phyloP scores from a whole-genome alignment of 2,113 vertebrate species.

The Brachypodius melanocephalos region DNA sequence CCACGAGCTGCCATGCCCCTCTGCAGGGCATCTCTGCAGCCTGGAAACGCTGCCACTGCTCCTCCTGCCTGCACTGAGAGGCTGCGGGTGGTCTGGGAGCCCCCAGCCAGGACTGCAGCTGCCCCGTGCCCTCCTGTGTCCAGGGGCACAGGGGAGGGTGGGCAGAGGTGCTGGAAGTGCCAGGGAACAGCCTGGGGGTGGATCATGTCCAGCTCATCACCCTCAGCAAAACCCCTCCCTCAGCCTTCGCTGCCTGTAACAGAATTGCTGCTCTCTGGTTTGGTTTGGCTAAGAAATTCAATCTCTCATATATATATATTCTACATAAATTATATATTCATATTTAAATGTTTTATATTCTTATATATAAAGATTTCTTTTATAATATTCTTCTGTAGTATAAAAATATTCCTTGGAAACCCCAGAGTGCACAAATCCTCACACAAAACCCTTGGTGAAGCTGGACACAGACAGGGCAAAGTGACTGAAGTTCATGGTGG shows the following conservation, averaged over 20 bases:
- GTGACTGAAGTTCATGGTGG: accelerated
- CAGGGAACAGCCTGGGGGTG: neutral
- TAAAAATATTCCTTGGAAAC: neutral
- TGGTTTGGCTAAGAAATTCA: neutral
- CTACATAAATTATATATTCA: neutral
- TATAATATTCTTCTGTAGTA: neutral
- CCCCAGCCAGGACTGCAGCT: neutral
- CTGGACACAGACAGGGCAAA: neutral
- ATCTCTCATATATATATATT: too few relatives aligned
- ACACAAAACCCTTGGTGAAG: neutral
- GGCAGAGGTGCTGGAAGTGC: neutral
- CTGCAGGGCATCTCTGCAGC: neutral
- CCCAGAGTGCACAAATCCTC: neutral
- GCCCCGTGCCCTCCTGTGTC: neutral
- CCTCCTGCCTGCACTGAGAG: neutral
- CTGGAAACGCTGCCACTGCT: accelerated
- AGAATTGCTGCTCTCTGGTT: neutral
- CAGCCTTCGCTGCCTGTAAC: neutral
- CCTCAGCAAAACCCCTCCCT: neutral
- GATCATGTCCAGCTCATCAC: neutral
- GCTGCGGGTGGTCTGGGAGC: accelerated
- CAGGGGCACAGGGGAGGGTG: neutral
- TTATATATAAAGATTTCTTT: neutral
- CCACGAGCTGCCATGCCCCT: accelerated
- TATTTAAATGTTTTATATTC: neutral